These are phyloP conservation scores for Acheta domesticus DNA, from an alignment of 2,888 invertebrate genomes.

Conservation along the genomic window DNA sequence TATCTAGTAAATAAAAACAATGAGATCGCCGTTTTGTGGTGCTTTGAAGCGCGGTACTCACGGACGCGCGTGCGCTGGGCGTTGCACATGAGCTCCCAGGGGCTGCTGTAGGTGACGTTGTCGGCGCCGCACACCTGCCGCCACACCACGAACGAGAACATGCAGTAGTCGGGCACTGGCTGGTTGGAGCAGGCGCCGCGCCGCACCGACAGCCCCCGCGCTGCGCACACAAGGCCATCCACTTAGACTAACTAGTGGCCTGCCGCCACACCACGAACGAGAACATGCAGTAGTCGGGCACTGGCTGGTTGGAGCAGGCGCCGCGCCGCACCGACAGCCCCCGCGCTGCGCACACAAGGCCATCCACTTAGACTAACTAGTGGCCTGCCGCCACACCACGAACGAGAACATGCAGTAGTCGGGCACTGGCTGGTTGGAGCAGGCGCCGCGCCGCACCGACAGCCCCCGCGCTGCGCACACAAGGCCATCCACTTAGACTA, in stretches of 20 bases:
- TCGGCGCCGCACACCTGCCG: constrained; percentile 30
- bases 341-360: constrained; percentile 12
- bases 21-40: no score
- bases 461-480: constrained; percentile 22
- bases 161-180: constrained; percentile 32
- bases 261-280: background rate
- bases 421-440: constrained; percentile 25
- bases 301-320: constrained; percentile 25
- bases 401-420: constrained; percentile 32
- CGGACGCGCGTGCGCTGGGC: constrained; percentile 22
- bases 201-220: constrained; percentile 24
- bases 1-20: no score
- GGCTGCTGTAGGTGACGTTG: constrained; percentile 34
- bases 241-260: no score
- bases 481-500: no score
- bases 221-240: background rate
- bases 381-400: constrained; percentile 31
- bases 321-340: constrained; percentile 26
- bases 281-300: constrained; percentile 31
- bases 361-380: no score
- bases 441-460: constrained; percentile 26
- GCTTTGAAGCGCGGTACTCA: constrained; percentile 1
- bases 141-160: constrained; percentile 32
- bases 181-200: constrained; percentile 26
- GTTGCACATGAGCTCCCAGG: constrained; percentile 33